Evolutionary conservation across 2,797 vertebrate species (phyloP), one percentile per base, ranked within the genome.

Genomic region (Falco naumanni): DNA sequence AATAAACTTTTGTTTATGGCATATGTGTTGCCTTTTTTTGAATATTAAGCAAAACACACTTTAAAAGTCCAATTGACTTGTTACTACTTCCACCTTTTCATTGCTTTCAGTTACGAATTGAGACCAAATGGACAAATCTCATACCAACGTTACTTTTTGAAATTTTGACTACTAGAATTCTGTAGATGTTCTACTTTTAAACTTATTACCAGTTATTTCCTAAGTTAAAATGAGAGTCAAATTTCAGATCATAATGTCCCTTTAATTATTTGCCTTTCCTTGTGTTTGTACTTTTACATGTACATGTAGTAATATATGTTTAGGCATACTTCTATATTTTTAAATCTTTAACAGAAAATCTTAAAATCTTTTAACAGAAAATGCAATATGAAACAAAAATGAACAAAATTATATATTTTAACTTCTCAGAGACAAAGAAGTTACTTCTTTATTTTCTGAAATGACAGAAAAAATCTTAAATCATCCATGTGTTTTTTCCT

Each of bases 51-150:
- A 70, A 74, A 89, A 57, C 5, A 7, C 5, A 16, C 71, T 80
- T 84, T 72, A 51, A 25, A 83, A 71, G 39, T 77, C 31, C 29
- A 68, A 7, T 17, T 71, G 78, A 50, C 34, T 75, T 71, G 37
- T 83, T 70, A 84, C 24, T 91, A 15, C 33, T 77, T 66, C 57
- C 60, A 0, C 69, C 37, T 80, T 72, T 87, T 66, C n/a, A 22
- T 74, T 81, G 68, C 75, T 65, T 45, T 90, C 57, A 45, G 20
- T 83, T 95, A 69, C 78, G 87, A 95, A 94, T 93, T 89, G 56
- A 92, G 76, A 92, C 65, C 90, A 89, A 97, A 90, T 75, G 81
- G 82, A 79, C 28, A 81, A 84, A 90, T 75, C 47, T 82, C 92
- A 89, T 82, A 83, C 33, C 61, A 92, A 65, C 21, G 57, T 85